Conservation (phyloP, 2,113 vertebrate genomes). For the Synchiropus splendidus region DNA sequence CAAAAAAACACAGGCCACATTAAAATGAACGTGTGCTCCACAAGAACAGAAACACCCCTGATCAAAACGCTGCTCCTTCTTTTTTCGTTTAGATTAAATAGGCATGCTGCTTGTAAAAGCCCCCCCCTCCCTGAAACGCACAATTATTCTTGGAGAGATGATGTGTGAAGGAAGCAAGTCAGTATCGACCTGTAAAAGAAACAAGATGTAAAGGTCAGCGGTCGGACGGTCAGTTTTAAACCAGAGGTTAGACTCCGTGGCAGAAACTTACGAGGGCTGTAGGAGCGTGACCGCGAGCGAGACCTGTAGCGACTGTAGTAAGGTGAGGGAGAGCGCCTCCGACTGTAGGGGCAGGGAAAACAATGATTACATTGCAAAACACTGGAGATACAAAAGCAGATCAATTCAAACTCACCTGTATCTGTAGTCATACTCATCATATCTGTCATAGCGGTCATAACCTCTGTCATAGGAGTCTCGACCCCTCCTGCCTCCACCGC, state of each 20-base stretch:
- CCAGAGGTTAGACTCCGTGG: neutral
- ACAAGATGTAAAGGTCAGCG: neutral
- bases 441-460: slow-evolving; percentile 85
- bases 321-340: slow-evolving; percentile 84
- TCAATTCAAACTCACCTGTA: too few relatives aligned
- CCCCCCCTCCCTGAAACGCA: neutral
- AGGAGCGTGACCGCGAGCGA: slow-evolving; percentile 84
- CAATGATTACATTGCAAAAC: too few relatives aligned
- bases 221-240: neutral
- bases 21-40: too few relatives aligned
- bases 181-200: slow-evolving; percentile 66
- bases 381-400: too few relatives aligned
- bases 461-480: slow-evolving; percentile 69
- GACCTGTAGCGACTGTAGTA: slow-evolving; percentile 88
- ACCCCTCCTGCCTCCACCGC: slow-evolving; percentile 68
- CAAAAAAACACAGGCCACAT: too few relatives aligned
- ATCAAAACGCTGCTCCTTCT: too few relatives aligned
- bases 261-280: slow-evolving; percentile 80
- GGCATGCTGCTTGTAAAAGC: neutral
- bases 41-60: too few relatives aligned
- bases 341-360: slow-evolving; percentile 25
- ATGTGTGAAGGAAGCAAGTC: slow-evolving; percentile 24
- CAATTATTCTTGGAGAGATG: too few relatives aligned
- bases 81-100: too few relatives aligned
- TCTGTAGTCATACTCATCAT: slow-evolving; percentile 84